Conservation (phyloP, 1,140 invertebrate species). For the Panagrolaimus sp. region DNA sequence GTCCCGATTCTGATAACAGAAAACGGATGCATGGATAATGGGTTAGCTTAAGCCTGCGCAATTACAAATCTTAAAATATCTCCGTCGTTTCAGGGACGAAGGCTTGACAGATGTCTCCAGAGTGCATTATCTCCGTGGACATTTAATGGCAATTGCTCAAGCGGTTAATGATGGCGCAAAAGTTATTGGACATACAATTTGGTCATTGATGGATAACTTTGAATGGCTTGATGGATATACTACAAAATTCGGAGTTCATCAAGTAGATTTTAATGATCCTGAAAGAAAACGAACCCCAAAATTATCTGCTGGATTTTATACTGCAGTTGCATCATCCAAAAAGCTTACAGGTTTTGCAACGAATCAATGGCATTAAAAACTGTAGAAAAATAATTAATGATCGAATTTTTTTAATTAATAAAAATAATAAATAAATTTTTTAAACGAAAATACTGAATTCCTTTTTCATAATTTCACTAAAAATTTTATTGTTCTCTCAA, state of each 20-base stretch:
- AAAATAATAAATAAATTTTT: no score
- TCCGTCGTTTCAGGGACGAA: conserved; percentile 5
- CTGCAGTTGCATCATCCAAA: not conserved
- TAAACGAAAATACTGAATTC: no score
- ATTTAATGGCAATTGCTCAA: conserved; percentile 59
- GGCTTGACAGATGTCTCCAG: conserved; percentile 29
- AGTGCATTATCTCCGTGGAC: conserved; percentile 32
- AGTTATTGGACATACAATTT: conserved; percentile 69
- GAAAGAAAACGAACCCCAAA: conserved; percentile 11
- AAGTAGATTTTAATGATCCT: conserved; percentile 23
- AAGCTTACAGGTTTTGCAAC: not conserved
- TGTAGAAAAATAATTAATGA: no score
- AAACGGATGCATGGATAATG: conserved; percentile 42
- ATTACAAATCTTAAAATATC: no score
- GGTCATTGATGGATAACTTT: conserved; percentile 75
- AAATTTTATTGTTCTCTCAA: no score
- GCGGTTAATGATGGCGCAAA: conserved; percentile 68
- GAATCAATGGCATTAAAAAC: no score
- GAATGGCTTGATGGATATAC: conserved; percentile 68
- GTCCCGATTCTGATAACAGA: conserved; percentile 45
- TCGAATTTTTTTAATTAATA: no score
- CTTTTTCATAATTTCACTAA: no score
- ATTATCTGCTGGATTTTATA: not conserved
- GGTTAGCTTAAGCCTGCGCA: no score
- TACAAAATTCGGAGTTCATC: conserved; percentile 30